A percentile compares a stretch with the other conserved stretches of the same genome.
Conservation (phyloP, 2,113 vertebrate genomes). For the Cavia aperea region DNA sequence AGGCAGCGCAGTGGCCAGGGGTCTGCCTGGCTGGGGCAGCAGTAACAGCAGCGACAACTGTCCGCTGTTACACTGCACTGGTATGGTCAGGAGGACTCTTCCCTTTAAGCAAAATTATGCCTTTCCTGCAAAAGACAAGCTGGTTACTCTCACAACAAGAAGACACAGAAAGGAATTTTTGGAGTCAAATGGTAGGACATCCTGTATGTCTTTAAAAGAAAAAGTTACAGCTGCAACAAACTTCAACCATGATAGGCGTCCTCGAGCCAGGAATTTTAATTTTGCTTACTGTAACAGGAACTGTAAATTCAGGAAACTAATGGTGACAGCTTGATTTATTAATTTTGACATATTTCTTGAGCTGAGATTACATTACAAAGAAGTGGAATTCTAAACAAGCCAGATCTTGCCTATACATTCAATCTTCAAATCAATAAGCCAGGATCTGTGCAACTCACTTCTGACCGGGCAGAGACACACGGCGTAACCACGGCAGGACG, state of each 20-base stretch:
- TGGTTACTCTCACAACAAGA: not conserved
- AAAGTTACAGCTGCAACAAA: constrained; percentile 29
- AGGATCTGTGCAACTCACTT: not conserved
- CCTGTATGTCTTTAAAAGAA: not conserved
- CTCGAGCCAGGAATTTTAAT: constrained; percentile 44
- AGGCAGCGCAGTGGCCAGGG: accelerated
- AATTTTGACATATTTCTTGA: constrained; percentile 64
- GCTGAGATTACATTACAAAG: constrained; percentile 59
- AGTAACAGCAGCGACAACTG: accelerated
- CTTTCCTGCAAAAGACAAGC: not conserved
- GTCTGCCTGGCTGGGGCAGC: accelerated
- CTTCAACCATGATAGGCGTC: not conserved
- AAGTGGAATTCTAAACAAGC: constrained; percentile 70
- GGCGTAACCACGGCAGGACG: not conserved
- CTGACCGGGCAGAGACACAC: not conserved
- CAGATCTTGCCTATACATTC: constrained; percentile 65
- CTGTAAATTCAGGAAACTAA: constrained; percentile 48
- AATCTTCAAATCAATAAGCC: constrained; percentile 59
- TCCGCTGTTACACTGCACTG: accelerated
- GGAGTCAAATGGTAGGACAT: not conserved
- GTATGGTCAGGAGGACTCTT: accelerated
- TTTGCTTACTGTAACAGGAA: constrained; percentile 60
- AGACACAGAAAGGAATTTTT: not conserved
- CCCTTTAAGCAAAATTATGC: not conserved
- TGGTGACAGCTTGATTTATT: constrained; percentile 62